Conservation (phyloP, 2,113 vertebrate genomes). For the Peromyscus maniculatus region DNA sequence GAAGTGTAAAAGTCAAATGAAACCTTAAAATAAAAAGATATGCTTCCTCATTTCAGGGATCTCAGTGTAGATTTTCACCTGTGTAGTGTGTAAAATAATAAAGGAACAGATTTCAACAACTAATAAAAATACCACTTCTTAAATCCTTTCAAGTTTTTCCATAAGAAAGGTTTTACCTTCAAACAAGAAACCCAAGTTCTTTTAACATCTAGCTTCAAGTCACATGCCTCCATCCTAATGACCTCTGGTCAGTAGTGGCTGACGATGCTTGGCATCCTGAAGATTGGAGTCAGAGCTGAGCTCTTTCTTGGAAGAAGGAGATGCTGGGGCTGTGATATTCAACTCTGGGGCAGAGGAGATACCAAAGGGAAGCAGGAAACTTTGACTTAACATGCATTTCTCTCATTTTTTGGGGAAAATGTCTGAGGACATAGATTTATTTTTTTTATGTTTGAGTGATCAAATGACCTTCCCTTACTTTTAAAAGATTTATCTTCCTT, state of each 20-base stretch:
- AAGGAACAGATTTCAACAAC: conserved; percentile 5
- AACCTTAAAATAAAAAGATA: neutral
- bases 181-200: neutral
- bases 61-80: neutral
- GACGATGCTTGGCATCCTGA: conserved; percentile 29
- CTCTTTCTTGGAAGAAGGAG: neutral
- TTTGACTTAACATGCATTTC: neutral
- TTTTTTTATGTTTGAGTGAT: conserved; percentile 2
- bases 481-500: conserved; percentile 46
- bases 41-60: neutral
- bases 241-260: neutral
- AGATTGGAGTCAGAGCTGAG: neutral
- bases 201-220: conserved; percentile 7
- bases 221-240: neutral
- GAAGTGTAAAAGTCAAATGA: neutral
- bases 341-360: neutral
- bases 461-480: conserved; percentile 19
- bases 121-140: neutral
- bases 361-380: neutral
- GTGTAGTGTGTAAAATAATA: neutral
- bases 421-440: neutral
- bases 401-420: neutral
- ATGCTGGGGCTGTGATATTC: neutral
- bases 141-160: conserved; percentile 4
- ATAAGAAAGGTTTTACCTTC: neutral